Evolutionary conservation across 2,113 vertebrate genomes (phyloP).

Genomic region (Spilogale gracilis): DNA sequence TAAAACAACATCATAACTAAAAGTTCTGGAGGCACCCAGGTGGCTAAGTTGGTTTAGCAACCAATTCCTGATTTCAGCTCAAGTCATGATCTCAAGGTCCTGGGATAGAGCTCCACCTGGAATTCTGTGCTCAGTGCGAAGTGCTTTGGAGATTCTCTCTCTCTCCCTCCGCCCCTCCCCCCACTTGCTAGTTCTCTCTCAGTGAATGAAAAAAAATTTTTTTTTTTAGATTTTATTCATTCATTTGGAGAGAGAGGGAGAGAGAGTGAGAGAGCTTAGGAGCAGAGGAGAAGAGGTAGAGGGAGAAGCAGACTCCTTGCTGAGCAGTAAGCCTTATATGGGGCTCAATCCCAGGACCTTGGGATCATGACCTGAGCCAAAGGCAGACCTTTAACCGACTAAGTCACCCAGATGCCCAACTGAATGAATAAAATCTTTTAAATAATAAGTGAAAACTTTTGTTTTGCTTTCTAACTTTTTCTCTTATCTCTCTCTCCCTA

Average conservation of each 20-base stretch:
- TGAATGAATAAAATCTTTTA: not conserved
- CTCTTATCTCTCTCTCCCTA: not conserved
- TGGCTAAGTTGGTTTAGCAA: not conserved
- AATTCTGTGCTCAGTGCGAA: not conserved
- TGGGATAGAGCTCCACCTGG: not conserved
- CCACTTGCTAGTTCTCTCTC: not conserved
- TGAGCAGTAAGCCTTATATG: too few species aligned
- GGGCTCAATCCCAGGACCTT: too few species aligned
- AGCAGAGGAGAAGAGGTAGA: too few species aligned
- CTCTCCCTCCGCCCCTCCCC: not conserved
- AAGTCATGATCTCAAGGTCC: not conserved
- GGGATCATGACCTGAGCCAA: too few species aligned
- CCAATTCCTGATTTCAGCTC: not conserved
- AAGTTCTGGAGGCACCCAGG: not conserved
- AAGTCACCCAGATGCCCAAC: not conserved
- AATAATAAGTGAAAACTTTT: not conserved
- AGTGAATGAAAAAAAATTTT: not conserved
- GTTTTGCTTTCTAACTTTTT: not conserved
- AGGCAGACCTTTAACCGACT: too few species aligned
- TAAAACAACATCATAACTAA: not conserved
- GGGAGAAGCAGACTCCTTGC: too few species aligned
- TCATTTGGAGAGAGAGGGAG: too few species aligned
- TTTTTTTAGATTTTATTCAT: too few species aligned
- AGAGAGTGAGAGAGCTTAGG: too few species aligned
- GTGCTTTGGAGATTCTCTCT: not conserved